A percentile compares a stretch with the other conserved stretches of the same genome.
Conservation (phyloP, 2,797 vertebrate species). For the Coregonus ussuriensis region DNA sequence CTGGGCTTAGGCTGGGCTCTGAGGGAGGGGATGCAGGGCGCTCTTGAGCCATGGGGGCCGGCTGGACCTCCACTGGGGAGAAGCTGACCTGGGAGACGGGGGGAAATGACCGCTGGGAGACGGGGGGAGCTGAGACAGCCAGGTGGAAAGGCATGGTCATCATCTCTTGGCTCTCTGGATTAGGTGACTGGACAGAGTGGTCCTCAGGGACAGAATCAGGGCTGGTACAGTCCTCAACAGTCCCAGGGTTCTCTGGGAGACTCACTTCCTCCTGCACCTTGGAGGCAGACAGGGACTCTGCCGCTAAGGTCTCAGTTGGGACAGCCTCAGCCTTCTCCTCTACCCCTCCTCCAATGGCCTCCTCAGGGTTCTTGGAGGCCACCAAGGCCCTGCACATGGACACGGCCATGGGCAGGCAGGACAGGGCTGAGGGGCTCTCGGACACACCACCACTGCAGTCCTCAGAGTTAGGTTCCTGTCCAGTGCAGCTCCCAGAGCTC, state of each 20-base stretch:
- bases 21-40: not conserved
- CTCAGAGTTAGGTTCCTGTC: not conserved
- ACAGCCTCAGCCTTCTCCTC: constrained; percentile 41
- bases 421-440: constrained; percentile 35
- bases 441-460: not conserved
- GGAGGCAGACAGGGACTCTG: constrained; percentile 27
- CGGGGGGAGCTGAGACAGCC: not conserved
- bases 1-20: constrained; percentile 51
- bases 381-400: constrained; percentile 78
- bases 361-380: constrained; percentile 46
- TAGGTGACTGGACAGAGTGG: constrained; percentile 33
- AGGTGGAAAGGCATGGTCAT: too few species aligned
- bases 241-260: constrained; percentile 10
- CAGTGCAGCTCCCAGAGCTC: not conserved
- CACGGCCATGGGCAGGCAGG: constrained; percentile 50
- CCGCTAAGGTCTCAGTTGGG: constrained; percentile 51
- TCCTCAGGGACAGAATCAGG: constrained; percentile 38
- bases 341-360: constrained; percentile 49
- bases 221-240: constrained; percentile 8
- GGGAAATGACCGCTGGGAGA: constrained; percentile 1
- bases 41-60: constrained; percentile 12
- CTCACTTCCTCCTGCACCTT: constrained; percentile 25
- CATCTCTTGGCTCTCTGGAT: constrained; percentile 30
- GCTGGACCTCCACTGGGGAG: constrained; percentile 53
- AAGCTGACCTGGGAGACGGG: constrained; percentile 17